These are phyloP conservation scores for Nymphicus hollandicus DNA, from an alignment of 2,113 vertebrate species.

Conservation along the genomic window DNA sequence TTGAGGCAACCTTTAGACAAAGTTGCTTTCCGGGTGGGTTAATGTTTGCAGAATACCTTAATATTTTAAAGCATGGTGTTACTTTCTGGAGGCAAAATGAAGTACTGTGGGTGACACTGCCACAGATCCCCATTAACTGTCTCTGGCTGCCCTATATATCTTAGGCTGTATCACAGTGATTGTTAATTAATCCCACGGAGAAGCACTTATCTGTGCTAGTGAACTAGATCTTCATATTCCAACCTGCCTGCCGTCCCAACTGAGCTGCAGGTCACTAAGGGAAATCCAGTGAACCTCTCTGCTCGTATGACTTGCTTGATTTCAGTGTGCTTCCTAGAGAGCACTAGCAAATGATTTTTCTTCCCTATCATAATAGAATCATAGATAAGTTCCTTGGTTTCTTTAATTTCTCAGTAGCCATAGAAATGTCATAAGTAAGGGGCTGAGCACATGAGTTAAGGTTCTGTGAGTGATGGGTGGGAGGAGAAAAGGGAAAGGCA, in stretches of 20 bases:
- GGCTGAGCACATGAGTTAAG: not conserved
- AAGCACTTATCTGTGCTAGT: constrained; percentile 1
- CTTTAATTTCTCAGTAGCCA: not conserved
- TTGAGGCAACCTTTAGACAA: not conserved
- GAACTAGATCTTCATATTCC: not conserved
- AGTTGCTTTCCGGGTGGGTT: fast-evolving
- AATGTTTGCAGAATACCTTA: not conserved
- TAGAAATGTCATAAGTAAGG: not conserved
- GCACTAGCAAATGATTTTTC: not conserved
- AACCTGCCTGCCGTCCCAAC: not conserved
- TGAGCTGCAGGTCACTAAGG: not conserved
- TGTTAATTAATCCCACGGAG: constrained; percentile 46
- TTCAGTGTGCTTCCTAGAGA: not conserved
- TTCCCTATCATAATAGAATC: not conserved
- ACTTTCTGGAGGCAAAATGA: not conserved
- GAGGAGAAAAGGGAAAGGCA: not conserved
- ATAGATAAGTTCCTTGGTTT: not conserved
- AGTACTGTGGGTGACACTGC: not conserved
- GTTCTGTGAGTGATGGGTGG: not conserved
- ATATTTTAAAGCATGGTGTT: not conserved
- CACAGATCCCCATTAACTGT: not conserved
- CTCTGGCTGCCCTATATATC: constrained; percentile 2
- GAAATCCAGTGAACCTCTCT: not conserved
- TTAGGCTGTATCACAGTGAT: not conserved
- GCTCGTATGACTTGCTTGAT: not conserved